Evolutionary conservation across 2,888 invertebrate species (phyloP), one percentile per base, ranked within the genome.

Genomic region (Heterodera filipjevi): DNA sequence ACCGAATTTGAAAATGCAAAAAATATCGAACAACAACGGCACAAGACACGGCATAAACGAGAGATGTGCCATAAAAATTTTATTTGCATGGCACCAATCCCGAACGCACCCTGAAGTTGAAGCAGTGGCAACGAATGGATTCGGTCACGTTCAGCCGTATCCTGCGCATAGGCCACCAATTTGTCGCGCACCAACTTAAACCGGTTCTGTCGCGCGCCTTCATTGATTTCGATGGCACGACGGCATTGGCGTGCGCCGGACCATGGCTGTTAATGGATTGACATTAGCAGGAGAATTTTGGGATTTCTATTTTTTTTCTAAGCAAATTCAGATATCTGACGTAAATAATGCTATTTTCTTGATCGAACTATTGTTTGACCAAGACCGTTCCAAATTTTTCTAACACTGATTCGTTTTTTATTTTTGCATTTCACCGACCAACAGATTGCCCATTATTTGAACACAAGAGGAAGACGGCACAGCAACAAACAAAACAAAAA

Each of bases 91-190:
- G 44, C 78, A 30, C 5, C 53, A 49, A 33, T 14, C 14, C 1
- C 22, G 16, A 49, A 49, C 19, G 16, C 22, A 81, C 81, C 82
- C 76, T 77, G 49, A 27, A 81, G 79, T 76, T 81, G 46, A 22
- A 75, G 33, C 44, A 81, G 64, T 16, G 80, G 22, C 32, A 81
- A 74, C 30, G 76, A 49, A 19, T 81, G 73, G 66, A 81, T 83
- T 32, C 30, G 59, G 8, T 81, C 79, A 14, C 81, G 71, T 33
- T 53, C 30, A 22, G 14, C 59, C 16, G 27, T 27, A 49, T 77
- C 77, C 66, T 83, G 70, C 32, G 32, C 33, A 30, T 59, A 66
- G 46, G 76, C 77, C 16, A 49, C 79, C 22, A 71, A 35, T 30
- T 22, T 66, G 22, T 53, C 53, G 19, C 71, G 66, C 19, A 76